These are phyloP conservation scores for Drosophila kuntzei DNA, from an alignment of 2,888 invertebrate species.

Conservation along the genomic window DNA sequence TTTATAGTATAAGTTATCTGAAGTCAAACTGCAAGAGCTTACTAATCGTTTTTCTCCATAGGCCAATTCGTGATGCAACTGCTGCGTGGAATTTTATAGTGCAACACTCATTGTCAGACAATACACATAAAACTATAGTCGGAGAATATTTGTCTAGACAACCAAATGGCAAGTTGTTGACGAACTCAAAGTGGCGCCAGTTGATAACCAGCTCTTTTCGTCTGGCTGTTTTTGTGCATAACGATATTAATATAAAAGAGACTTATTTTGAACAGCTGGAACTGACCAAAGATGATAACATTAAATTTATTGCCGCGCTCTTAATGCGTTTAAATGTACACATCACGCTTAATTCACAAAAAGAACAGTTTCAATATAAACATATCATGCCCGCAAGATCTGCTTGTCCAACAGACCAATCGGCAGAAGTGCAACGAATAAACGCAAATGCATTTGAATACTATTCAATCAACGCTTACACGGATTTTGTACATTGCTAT, in stretches of 20 bases:
- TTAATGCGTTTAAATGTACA: slow-evolving; percentile 49
- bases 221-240: slow-evolving; percentile 49
- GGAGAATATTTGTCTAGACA: slow-evolving; percentile 29
- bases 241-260: slow-evolving; percentile 25
- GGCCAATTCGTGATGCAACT: slow-evolving; percentile 25
- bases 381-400: neutral
- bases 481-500: slow-evolving; percentile 37
- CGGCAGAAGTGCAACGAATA: neutral
- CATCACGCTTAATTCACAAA: slow-evolving; percentile 31
- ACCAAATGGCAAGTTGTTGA: slow-evolving; percentile 28
- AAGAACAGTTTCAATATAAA: slow-evolving; percentile 11
- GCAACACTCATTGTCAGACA: slow-evolving; percentile 16
- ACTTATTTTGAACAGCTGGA: slow-evolving; percentile 31
- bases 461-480: slow-evolving; percentile 26
- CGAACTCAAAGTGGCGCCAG: slow-evolving; percentile 25
- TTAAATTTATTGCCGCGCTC: slow-evolving; percentile 41
- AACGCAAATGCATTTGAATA: slow-evolving; percentile 40
- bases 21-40: neutral
- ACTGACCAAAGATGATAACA: slow-evolving; percentile 36
- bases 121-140: slow-evolving; percentile 1
- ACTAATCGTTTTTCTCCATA: slow-evolving; percentile 8
- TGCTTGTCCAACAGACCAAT: neutral
- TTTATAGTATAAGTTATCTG: neutral
- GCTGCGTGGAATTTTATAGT: slow-evolving; percentile 44
- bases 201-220: slow-evolving; percentile 48